These are phyloP conservation scores for Ephestia elutella DNA, from an alignment of 1,140 invertebrate genomes.

Conservation along the genomic window DNA sequence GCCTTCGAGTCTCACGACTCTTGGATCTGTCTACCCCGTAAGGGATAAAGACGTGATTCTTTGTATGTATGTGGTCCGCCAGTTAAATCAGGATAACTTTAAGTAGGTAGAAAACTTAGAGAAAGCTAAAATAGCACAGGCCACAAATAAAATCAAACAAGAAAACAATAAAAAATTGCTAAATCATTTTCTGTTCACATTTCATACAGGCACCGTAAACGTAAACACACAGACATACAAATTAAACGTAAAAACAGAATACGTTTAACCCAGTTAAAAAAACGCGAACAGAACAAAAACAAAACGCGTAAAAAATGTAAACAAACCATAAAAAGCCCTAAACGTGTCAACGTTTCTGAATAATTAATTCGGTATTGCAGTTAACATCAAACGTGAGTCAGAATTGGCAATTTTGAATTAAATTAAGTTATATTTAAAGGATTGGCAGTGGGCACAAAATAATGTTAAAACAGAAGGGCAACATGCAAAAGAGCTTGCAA, in stretches of 20 bases:
- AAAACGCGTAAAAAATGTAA: constrained; percentile 24
- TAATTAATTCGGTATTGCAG: constrained; percentile 26
- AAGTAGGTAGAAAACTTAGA: no score
- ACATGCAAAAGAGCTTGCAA: no score
- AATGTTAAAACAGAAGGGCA: not conserved
- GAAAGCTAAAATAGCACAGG: no score
- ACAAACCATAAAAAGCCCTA: constrained; percentile 42
- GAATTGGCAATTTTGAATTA: constrained; percentile 37
- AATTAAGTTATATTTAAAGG: constrained; percentile 41
- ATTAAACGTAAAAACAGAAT: not conserved
- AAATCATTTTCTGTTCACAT: no score
- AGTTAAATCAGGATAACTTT: no score
- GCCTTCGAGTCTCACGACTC: no score
- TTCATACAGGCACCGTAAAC: no score
- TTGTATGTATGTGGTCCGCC: no score
- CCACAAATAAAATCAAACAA: no score
- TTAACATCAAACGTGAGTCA: constrained; percentile 36
- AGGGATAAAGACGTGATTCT: no score
- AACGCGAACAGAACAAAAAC: not conserved
- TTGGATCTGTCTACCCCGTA: no score
- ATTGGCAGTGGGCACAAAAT: constrained; percentile 38
- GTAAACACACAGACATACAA: not conserved
- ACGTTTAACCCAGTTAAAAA: constrained; percentile 2
- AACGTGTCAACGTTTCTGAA: constrained; percentile 25
- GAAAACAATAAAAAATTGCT: no score